Conservation (phyloP, 2,888 invertebrate species). For the Smittia aterrima region DNA sequence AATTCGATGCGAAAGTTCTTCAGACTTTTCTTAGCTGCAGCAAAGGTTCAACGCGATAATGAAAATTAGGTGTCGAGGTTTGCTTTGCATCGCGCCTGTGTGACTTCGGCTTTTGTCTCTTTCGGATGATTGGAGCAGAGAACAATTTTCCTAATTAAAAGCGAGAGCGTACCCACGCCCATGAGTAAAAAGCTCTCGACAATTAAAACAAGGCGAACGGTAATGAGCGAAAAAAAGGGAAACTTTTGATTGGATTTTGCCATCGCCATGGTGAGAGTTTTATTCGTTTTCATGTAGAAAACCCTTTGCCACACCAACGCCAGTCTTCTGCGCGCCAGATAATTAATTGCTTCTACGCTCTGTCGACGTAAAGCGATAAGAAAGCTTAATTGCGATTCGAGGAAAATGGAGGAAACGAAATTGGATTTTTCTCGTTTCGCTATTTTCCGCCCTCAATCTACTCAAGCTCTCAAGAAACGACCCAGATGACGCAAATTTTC, state of each 20-base stretch:
- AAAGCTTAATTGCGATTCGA: conserved; percentile 10
- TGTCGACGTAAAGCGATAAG: background rate
- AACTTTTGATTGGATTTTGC: background rate
- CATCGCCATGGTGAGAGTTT: background rate
- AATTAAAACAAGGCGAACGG: conserved; percentile 1
- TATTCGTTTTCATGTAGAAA: background rate
- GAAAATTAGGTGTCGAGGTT: conserved; percentile 20
- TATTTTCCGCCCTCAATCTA: background rate
- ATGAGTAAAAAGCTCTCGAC: background rate
- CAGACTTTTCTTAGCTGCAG: background rate
- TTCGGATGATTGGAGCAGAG: background rate
- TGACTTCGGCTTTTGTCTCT: conserved; percentile 14
- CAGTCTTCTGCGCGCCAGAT: conserved; percentile 7
- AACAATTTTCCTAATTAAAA: conserved; percentile 7
- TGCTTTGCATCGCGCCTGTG: conserved; percentile 14
- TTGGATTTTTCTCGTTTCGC: conserved; percentile 2
- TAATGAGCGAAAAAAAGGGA: conserved; percentile 4
- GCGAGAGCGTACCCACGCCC: conserved; percentile 16
- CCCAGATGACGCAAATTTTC: conserved; percentile 24
- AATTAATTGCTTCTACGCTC: conserved; percentile 20
- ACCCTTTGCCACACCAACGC: background rate
- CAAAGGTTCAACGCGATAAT: background rate
- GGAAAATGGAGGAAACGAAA: conserved; percentile 17
- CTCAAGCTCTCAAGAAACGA: conserved; percentile 6
- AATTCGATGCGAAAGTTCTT: background rate